Evolutionary conservation across 1,140 invertebrate genomes (phyloP), one percentile per base, ranked within the genome.

Genomic region (Laupala kohalensis): DNA sequence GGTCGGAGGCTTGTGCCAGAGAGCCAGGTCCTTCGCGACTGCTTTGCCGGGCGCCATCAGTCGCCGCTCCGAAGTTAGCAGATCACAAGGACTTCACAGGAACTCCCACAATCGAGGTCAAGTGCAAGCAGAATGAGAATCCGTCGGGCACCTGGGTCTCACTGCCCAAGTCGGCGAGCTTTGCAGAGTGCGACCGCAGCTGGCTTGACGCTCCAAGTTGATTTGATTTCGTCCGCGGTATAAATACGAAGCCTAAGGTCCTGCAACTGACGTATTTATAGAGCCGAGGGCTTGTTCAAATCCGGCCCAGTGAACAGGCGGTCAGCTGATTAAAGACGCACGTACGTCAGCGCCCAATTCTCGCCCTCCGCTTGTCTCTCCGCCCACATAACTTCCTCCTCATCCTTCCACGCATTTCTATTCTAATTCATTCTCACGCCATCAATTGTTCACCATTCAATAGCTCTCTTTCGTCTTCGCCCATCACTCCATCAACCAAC

Each of bases 1-100:
- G 2, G 88, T 89, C n/a, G 86, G 83, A 1, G 88, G 88, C 76
- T 86, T 80, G 62, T 81, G 75, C 78, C 83, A 80, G 81, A 62
- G 0, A 53, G 19, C 9, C 37, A 19, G 37, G 19, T 53, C 37
- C 37, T 53, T 53, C 37, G 4, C 37, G 37, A 53, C 37, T 53
- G 37, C 37, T 53, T 53, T 53, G 37, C 37, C 37, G 9, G 37
- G 37, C 19, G 37, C 37, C 37, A 53, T 53, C 37, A 53, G 19
- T 19, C 9, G 37, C 19, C 37, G 37, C n/a, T n/a, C n/a, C n/a
- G n/a, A n/a, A n/a, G n/a, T n/a, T n/a, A n/a, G n/a, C n/a, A n/a
- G n/a, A n/a, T n/a, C n/a, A n/a, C n/a, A n/a, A n/a, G n/a, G n/a
- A n/a, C n/a, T n/a, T n/a, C n/a, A n/a, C n/a, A n/a, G n/a, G n/a